A percentile compares a stretch with the other conserved stretches of the same genome.
These are phyloP conservation scores for Mobula birostris DNA, from an alignment of 2,113 vertebrate species.

Conservation along the genomic window DNA sequence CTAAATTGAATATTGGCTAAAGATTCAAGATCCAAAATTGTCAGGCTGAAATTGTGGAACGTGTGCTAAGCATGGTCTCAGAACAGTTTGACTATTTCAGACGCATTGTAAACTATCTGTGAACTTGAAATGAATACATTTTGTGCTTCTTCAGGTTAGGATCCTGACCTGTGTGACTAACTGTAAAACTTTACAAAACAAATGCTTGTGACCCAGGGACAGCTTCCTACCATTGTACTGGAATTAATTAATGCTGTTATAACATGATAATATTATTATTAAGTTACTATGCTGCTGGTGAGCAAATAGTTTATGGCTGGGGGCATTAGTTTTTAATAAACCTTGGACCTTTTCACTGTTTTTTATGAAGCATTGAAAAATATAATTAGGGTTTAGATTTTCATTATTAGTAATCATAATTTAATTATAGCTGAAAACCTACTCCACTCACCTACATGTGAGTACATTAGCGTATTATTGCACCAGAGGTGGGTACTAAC, in stretches of 20 bases:
- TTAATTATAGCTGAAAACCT: not conserved
- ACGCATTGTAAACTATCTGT: not conserved
- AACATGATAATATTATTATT: not conserved
- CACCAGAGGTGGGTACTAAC: not conserved
- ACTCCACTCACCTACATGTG: not conserved
- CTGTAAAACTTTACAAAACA: not conserved
- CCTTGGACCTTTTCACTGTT: too few species aligned
- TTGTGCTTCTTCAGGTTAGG: slow-evolving; percentile 24
- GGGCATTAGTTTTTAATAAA: not conserved
- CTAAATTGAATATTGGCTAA: not conserved
- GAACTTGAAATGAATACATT: slow-evolving; percentile 24
- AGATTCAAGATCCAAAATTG: not conserved
- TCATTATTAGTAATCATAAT: not conserved
- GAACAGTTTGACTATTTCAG: not conserved
- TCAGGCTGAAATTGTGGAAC: not conserved
- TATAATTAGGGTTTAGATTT: not conserved
- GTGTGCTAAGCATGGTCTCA: not conserved
- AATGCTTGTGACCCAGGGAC: slow-evolving; percentile 6
- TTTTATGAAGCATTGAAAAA: not conserved
- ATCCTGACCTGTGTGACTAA: slow-evolving; percentile 22
- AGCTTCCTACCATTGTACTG: slow-evolving; percentile 17
- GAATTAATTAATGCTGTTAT: slow-evolving; percentile 15
- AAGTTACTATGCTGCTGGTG: not conserved
- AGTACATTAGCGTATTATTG: not conserved
- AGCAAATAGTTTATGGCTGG: slow-evolving; percentile 13